phyloP scores from a whole-genome alignment of 2,113 vertebrate genomes.

The Grantiella picta region DNA sequence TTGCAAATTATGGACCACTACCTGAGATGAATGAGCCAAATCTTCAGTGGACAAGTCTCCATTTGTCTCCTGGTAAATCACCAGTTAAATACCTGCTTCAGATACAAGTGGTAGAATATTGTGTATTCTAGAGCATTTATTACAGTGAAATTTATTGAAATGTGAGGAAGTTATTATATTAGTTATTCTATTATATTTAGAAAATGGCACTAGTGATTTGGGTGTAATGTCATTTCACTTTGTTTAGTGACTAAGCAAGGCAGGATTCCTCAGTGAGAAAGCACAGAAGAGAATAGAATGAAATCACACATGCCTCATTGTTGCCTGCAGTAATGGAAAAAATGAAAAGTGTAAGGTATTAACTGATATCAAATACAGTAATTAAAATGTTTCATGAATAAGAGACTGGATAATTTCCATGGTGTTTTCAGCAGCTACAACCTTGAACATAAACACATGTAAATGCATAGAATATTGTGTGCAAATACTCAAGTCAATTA shows the following conservation, averaged over 20 bases:
- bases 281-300: not conserved
- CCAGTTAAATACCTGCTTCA: not conserved
- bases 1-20: not conserved
- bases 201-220: not conserved
- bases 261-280: not conserved
- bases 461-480: not conserved
- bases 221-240: not conserved
- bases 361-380: not conserved
- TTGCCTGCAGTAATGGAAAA: not conserved
- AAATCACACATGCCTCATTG: not conserved
- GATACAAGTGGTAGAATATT: not conserved
- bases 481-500: not conserved
- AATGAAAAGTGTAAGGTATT: not conserved
- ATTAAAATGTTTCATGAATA: conserved; percentile 32
- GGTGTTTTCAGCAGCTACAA: not conserved
- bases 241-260: not conserved
- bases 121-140: not conserved
- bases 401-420: not conserved
- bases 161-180: not conserved
- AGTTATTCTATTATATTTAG: not conserved
- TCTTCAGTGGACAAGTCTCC: not conserved
- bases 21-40: not conserved
- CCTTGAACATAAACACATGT: not conserved
- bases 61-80: not conserved
- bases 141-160: not conserved